Percentiles rank a stretch among this genome's conserved stretches.
Evolutionary conservation across 2,888 invertebrate species (phyloP).

Genomic region (Philonicus albiceps): DNA sequence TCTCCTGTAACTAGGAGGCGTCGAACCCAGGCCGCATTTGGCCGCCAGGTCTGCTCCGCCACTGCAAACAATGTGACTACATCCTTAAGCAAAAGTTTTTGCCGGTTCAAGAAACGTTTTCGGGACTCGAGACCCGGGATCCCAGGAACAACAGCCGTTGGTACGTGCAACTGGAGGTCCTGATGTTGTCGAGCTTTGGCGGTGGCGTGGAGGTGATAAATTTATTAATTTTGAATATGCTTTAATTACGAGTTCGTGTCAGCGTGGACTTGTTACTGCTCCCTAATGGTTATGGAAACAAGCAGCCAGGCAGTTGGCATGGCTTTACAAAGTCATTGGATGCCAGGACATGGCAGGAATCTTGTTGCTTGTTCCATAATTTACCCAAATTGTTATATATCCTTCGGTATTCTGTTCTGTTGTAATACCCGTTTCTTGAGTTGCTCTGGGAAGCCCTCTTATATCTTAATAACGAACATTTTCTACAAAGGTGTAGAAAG

Average conservation of each 20-base stretch:
- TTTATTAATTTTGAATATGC: slow-evolving; percentile 38
- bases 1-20: not conserved
- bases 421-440: not conserved
- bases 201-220: slow-evolving; percentile 15
- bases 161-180: slow-evolving; percentile 7
- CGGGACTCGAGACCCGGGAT: not conserved
- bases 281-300: slow-evolving; percentile 22
- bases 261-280: not conserved
- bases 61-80: not conserved
- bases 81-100: not conserved
- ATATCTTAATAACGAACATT: not conserved
- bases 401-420: not conserved
- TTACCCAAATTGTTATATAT: not conserved
- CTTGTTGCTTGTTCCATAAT: not conserved
- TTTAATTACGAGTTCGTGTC: slow-evolving; percentile 35
- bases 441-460: not conserved
- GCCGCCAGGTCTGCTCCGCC: not conserved
- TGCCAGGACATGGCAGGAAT: not conserved
- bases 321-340: not conserved
- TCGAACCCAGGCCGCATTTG: not conserved
- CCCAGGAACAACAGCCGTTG: not conserved
- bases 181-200: slow-evolving; percentile 1
- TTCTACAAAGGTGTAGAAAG: not conserved
- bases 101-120: not conserved
- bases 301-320: slow-evolving; percentile 13